Conservation (phyloP, 2,113 vertebrate species). For the Catagonus wagneri region DNA sequence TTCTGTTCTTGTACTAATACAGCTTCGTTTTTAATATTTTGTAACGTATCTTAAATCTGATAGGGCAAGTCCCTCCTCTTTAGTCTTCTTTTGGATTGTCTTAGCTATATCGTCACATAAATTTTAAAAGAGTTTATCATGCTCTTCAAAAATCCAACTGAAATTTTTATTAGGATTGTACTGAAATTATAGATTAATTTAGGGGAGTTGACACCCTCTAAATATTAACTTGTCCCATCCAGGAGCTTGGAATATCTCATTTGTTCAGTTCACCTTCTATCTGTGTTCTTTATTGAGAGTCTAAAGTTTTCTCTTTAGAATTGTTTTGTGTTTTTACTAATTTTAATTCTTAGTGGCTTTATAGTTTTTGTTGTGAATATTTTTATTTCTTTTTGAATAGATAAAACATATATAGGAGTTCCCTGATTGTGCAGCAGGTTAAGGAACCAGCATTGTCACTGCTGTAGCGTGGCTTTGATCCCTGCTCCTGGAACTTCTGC, state of each 20-base stretch:
- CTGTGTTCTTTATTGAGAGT: slow-evolving; percentile 33
- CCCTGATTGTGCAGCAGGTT: too few species aligned
- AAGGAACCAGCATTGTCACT: too few species aligned
- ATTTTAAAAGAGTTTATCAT: not conserved
- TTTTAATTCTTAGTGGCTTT: slow-evolving; percentile 41
- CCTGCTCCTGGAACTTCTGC: too few species aligned
- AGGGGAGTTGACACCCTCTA: not conserved
- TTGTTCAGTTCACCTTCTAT: slow-evolving; percentile 35
- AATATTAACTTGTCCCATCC: not conserved
- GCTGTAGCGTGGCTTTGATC: too few species aligned
- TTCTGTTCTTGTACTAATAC: slow-evolving; percentile 29
- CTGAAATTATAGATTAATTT: slow-evolving; percentile 51
- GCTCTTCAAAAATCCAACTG: slow-evolving; percentile 9
- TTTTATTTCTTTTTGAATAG: slow-evolving; percentile 28
- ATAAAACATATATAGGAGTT: not conserved
- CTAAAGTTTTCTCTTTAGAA: slow-evolving; percentile 50
- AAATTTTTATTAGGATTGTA: not conserved
- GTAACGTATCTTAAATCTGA: not conserved
- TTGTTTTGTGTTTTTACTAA: slow-evolving; percentile 16
- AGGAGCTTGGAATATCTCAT: not conserved
- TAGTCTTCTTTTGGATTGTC: slow-evolving; percentile 17
- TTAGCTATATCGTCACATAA: not conserved
- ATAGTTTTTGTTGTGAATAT: slow-evolving; percentile 23
- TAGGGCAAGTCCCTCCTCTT: not conserved
- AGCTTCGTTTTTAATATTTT: slow-evolving; percentile 51